Base-by-base conservation (phyloP, 2,113 vertebrate genomes). In the Poicephalus gulielmi region DNA sequence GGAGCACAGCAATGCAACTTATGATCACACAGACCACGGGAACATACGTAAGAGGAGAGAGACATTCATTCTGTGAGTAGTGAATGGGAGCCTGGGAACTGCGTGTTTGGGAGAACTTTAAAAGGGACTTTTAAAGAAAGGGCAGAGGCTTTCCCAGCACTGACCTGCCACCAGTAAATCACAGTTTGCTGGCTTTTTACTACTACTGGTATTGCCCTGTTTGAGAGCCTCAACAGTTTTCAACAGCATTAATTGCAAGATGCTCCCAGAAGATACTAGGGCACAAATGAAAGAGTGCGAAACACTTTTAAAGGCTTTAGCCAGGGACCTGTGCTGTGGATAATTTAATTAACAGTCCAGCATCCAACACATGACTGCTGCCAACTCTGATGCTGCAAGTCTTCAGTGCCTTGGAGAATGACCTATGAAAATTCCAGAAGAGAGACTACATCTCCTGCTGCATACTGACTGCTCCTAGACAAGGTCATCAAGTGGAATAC, bases 321-420 rank as follows among this genome's bases (percentile, higher is more conserved):
- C 90, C 91, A 75, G 50, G 69, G 81, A 91, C 76, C 90, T 92
- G 30, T 83, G 95, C 94, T 89, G 90, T 67, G 74, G 78, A 88
- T 94, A 96, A 97, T 97, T 98, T 98, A 98, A 98, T 98, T 98
- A 98, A 97, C 91, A 94, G 92, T 93, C 97, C 80, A 85, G 94
- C 92, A 88, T 93, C 85, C 84, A 84, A 59, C 86, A 88, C 81
- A 35, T 41, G 64, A 87, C 92, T 46, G 5, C 76, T 82, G 91
- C 90, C 92, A 94, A 55, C 81, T 94, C 86, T 76, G 76, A 96
- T 57, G 66, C 66, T 85, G 52, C 69, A 89, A 92, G 53, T 76
- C 84, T 89, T 68, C 28, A 50, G 69, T n/a, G 68, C 88, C 75
- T 88, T 62, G 70, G 63, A 95, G 87, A 79, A 81, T 30, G 68